Evolutionary conservation across 2,888 invertebrate species (phyloP).

Genomic region (Oligia strigilis): DNA sequence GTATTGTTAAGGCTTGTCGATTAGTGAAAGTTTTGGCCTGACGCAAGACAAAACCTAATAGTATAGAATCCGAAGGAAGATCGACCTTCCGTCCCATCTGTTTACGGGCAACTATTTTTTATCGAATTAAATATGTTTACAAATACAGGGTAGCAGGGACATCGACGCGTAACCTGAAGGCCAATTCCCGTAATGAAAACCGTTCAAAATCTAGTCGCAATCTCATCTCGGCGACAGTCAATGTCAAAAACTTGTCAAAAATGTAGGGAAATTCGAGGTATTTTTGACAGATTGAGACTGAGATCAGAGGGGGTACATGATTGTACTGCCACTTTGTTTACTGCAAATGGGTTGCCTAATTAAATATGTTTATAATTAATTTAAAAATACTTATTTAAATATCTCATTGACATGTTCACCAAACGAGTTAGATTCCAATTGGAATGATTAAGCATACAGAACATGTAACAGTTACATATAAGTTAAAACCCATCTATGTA

Average conservation of each 20-base stretch:
- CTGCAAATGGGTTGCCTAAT: neutral
- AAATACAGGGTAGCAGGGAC: neutral
- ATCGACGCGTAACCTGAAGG: too few species aligned
- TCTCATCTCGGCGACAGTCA: too few species aligned
- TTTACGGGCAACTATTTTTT: neutral
- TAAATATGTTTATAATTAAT: neutral
- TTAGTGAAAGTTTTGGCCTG: neutral
- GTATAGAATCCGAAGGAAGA: neutral
- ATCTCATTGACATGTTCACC: neutral
- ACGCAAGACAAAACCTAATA: neutral
- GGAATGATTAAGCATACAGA: too few species aligned
- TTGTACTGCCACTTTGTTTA: too few species aligned
- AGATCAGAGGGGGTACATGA: too few species aligned
- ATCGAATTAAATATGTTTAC: neutral
- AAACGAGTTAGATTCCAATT: neutral
- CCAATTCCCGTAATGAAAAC: too few species aligned
- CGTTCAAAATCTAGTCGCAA: too few species aligned
- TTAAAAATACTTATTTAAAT: neutral
- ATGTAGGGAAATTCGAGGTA: too few species aligned
- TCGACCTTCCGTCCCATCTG: neutral
- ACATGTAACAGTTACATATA: too few species aligned
- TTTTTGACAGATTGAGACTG: too few species aligned
- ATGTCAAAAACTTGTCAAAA: too few species aligned
- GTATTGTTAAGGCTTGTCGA: neutral
- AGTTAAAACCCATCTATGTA: too few species aligned